phyloP scores from a whole-genome alignment of 2,113 vertebrate genomes.

The Brachypteracias leptosomus region DNA sequence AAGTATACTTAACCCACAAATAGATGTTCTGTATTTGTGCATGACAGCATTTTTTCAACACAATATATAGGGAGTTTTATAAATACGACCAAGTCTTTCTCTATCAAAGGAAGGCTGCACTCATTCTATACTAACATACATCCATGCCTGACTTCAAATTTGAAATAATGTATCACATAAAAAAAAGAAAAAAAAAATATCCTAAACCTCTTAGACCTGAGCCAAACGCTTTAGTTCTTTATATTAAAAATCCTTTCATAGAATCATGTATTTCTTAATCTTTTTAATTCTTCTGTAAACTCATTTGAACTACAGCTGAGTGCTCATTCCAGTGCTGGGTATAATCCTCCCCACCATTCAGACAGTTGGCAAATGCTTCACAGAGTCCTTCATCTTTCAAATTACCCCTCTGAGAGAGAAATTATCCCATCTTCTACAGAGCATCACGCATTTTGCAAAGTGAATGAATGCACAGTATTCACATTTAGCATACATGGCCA shows the following conservation, averaged over 20 bases:
- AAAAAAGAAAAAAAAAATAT: not conserved
- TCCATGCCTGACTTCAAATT: not conserved
- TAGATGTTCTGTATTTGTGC: not conserved
- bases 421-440: constrained; percentile 67
- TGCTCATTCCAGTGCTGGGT: constrained; percentile 56
- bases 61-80: not conserved
- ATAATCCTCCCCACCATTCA: constrained; percentile 67
- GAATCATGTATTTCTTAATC: constrained; percentile 58
- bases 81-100: not conserved
- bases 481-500: constrained; percentile 39
- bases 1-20: not conserved
- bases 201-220: constrained; percentile 41
- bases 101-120: not conserved
- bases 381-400: constrained; percentile 67
- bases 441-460: constrained; percentile 41
- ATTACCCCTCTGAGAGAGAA: constrained; percentile 69
- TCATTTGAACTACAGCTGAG: constrained; percentile 69
- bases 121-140: not conserved
- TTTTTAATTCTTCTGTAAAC: constrained; percentile 72
- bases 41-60: not conserved
- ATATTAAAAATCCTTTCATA: constrained; percentile 54
- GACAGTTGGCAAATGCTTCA: constrained; percentile 64
- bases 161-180: not conserved
- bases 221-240: constrained; percentile 24
- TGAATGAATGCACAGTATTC: constrained; percentile 55